Percentiles rank a stretch among this genome's conserved stretches.
Conservation (phyloP, 2,888 invertebrate species). For the Gortyna flavago region DNA sequence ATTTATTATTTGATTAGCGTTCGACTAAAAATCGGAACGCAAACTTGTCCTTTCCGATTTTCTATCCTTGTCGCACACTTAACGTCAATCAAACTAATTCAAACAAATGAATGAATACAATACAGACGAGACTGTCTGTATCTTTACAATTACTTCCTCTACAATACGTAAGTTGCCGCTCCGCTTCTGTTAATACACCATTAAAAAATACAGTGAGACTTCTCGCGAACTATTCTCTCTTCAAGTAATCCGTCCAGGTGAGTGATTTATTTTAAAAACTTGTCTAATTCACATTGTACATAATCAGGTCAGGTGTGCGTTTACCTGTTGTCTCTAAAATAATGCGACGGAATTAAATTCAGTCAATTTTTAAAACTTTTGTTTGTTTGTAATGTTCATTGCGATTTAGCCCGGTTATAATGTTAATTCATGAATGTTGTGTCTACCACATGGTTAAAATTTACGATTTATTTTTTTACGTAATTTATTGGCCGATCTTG, state of each 20-base stretch:
- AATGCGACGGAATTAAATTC: constrained; percentile 55
- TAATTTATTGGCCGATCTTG: constrained; percentile 12
- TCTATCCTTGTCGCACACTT: constrained; percentile 65
- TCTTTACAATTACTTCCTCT: constrained; percentile 55
- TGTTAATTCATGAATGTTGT: constrained; percentile 42
- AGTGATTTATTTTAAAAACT: constrained; percentile 43
- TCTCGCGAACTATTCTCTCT: constrained; percentile 32
- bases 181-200: constrained; percentile 63
- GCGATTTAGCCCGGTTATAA: constrained; percentile 53
- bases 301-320: constrained; percentile 48
- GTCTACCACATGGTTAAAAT: constrained; percentile 58
- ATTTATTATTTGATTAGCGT: neutral
- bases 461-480: constrained; percentile 48
- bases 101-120: constrained; percentile 67
- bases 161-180: constrained; percentile 68
- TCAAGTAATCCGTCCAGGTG: constrained; percentile 50
- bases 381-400: constrained; percentile 51
- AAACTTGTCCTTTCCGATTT: constrained; percentile 4
- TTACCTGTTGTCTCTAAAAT: constrained; percentile 47
- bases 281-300: neutral
- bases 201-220: constrained; percentile 44
- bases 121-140: constrained; percentile 36
- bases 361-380: constrained; percentile 30
- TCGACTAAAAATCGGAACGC: constrained; percentile 54
- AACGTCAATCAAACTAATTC: constrained; percentile 68